Conservation (phyloP, 2,113 vertebrate species). For the Corapipo altera region DNA sequence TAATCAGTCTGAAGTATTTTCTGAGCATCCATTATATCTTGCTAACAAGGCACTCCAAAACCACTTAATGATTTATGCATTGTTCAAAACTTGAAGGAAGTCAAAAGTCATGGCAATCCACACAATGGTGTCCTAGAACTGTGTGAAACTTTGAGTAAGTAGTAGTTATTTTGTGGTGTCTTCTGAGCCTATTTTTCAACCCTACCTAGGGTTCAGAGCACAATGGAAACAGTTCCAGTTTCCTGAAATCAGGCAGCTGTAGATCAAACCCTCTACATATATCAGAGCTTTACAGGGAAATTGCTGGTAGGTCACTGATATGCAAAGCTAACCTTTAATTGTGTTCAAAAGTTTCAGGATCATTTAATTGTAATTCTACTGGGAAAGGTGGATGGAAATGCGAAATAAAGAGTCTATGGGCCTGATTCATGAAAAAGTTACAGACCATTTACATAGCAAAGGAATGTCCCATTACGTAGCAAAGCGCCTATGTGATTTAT, state of each 20-base stretch:
- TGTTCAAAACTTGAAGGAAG: constrained; percentile 18
- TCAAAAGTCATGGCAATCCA: neutral
- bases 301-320: constrained; percentile 29
- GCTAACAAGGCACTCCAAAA: neutral
- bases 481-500: constrained; percentile 65
- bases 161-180: neutral
- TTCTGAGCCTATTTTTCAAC: constrained; percentile 4
- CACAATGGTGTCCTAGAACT: neutral
- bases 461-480: constrained; percentile 49
- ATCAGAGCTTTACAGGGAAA: constrained; percentile 32
- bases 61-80: neutral
- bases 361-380: constrained; percentile 61
- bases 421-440: constrained; percentile 51
- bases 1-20: constrained; percentile 25
- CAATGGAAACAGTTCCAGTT: neutral
- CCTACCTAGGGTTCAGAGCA: neutral
- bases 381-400: neutral
- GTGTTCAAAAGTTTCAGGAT: constrained; percentile 58
- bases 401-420: constrained; percentile 31
- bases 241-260: constrained; percentile 1
- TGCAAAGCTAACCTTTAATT: constrained; percentile 58
- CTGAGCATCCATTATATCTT: constrained; percentile 17
- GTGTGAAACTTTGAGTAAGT: constrained; percentile 2
- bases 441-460: constrained; percentile 62
- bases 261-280: constrained; percentile 23